Percentiles rank a stretch among this genome's conserved stretches.
Evolutionary conservation across 2,888 invertebrate species (phyloP).

Genomic region (Lithophane socia): DNA sequence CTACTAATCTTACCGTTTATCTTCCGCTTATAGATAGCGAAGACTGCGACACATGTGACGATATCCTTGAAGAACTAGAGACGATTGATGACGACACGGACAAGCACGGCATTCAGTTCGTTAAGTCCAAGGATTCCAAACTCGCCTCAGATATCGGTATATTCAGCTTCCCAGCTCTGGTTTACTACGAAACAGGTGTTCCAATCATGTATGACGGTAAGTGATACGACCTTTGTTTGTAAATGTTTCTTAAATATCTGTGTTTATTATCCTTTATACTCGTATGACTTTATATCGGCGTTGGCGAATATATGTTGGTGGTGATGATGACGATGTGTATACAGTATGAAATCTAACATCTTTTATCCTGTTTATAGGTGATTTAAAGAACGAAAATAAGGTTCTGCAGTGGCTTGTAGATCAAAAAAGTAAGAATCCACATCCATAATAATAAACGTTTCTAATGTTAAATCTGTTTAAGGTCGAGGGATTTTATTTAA

Average conservation of each 20-base stretch:
- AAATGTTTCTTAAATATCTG: constrained; percentile 20
- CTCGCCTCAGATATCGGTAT: constrained; percentile 97
- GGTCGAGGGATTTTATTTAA: constrained; percentile 62
- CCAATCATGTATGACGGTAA: constrained; percentile 99
- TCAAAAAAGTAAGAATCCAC: constrained; percentile 98
- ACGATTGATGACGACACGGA: constrained; percentile 98
- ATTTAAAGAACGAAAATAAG: constrained; percentile 98
- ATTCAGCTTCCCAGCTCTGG: constrained; percentile 97
- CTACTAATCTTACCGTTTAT: neutral
- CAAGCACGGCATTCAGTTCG: constrained; percentile 97
- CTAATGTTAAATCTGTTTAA: constrained; percentile 69
- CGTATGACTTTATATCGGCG: constrained; percentile 12
- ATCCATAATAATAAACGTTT: constrained; percentile 87
- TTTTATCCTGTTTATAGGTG: constrained; percentile 93
- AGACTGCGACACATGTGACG: constrained; percentile 95
- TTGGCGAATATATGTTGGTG: constrained; percentile 23
- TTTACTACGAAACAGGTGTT: constrained; percentile 98
- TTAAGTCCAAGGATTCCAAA: constrained; percentile 97
- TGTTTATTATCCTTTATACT: constrained; percentile 43
- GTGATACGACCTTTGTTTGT: constrained; percentile 71
- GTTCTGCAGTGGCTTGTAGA: constrained; percentile 98
- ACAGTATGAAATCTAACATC: constrained; percentile 63
- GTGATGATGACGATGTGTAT: constrained; percentile 22
- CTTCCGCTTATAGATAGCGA: constrained; percentile 92
- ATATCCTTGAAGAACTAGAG: constrained; percentile 96